phyloP scores from a whole-genome alignment of 53 echinoderm and acorn worm species.

The Paelopatides confundens region DNA sequence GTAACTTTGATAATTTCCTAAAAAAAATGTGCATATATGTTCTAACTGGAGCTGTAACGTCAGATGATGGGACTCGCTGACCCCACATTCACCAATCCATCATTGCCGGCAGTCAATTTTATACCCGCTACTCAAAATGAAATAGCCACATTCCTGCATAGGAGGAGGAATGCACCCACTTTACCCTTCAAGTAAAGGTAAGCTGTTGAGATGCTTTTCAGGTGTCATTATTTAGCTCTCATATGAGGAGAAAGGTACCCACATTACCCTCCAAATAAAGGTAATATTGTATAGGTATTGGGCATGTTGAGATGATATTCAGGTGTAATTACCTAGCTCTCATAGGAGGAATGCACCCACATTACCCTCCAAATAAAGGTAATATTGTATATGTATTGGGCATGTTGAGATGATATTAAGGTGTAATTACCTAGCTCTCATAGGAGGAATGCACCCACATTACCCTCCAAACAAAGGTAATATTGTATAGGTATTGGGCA shows the following conservation, averaged over 20 bases:
- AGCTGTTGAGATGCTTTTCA: background rate
- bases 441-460: constrained; percentile 82
- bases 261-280: no score
- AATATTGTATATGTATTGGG: background rate
- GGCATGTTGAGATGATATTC: constrained; percentile 93
- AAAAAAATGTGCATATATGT: no score
- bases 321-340: constrained; percentile 93
- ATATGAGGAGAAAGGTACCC: background rate
- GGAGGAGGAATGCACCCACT: background rate
- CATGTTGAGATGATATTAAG: constrained; percentile 95
- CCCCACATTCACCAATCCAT: no score
- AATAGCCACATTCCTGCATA: no score
- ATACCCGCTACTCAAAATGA: no score
- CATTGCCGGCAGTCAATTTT: no score
- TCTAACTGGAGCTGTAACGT: no score
- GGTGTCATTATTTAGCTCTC: no score
- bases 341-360: constrained; percentile 94
- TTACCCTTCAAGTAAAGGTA: no score
- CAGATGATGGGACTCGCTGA: no score
- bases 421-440: constrained; percentile 89
- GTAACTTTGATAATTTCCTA: no score
- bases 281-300: background rate
- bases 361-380: constrained; percentile 98
- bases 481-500: background rate
- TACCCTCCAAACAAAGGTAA: constrained; percentile 95